These are phyloP conservation scores for Drosophila falleni DNA, from an alignment of 2,888 invertebrate genomes.

Conservation along the genomic window DNA sequence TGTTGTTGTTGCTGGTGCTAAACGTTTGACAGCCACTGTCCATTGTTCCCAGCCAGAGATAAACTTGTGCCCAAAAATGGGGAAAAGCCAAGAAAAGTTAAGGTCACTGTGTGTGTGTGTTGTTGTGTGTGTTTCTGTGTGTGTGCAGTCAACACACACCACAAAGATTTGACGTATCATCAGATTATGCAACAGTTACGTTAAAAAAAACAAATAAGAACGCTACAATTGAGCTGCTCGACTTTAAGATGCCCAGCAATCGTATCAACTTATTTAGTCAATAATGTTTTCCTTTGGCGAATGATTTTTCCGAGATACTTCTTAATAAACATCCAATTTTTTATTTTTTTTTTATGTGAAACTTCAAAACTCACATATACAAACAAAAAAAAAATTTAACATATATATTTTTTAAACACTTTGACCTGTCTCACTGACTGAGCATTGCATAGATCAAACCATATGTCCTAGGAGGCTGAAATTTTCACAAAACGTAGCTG, in stretches of 20 bases:
- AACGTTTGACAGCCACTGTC: conserved; percentile 18
- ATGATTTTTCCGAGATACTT: too few relatives aligned
- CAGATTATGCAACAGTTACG: conserved; percentile 5
- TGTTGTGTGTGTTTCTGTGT: neutral
- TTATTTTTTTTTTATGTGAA: too few relatives aligned
- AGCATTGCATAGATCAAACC: too few relatives aligned
- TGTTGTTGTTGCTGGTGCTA: conserved; percentile 6
- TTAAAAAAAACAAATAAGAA: neutral
- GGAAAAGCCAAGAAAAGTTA: conserved; percentile 31
- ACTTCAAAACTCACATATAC: too few relatives aligned
- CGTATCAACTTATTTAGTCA: too few relatives aligned
- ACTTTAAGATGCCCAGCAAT: neutral
- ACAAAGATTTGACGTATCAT: neutral
- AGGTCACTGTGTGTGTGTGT: conserved; percentile 2
- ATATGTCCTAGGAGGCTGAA: too few relatives aligned
- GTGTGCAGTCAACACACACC: neutral
- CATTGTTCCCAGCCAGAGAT: conserved; percentile 31
- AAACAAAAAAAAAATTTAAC: too few relatives aligned
- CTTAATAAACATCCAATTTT: too few relatives aligned
- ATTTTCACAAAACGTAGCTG: too few relatives aligned
- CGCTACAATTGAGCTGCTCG: neutral
- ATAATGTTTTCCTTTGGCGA: too few relatives aligned
- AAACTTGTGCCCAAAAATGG: conserved; percentile 43
- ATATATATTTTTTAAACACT: too few relatives aligned
- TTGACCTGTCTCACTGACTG: too few relatives aligned